These are phyloP conservation scores for Encarsia formosa DNA, from an alignment of 2,888 invertebrate species.

Conservation along the genomic window DNA sequence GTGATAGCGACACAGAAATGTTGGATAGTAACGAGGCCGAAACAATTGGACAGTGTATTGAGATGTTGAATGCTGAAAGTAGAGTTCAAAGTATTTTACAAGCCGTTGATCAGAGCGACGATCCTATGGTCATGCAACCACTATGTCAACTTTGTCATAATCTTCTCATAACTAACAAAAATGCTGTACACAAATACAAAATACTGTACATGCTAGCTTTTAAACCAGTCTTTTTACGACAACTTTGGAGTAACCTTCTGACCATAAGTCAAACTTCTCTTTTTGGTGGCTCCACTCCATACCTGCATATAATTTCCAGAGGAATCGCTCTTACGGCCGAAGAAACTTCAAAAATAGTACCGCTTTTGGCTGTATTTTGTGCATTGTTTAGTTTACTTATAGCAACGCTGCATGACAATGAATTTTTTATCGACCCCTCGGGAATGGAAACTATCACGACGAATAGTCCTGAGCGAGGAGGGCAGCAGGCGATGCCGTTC, in stretches of 20 bases:
- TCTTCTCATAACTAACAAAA: constrained; percentile 73
- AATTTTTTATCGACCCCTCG: constrained; percentile 64
- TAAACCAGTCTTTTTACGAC: constrained; percentile 71
- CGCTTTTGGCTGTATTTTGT: constrained; percentile 79
- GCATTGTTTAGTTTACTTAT: constrained; percentile 75
- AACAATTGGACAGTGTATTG: constrained; percentile 58
- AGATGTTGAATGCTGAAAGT: constrained; percentile 63
- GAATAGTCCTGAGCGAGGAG: constrained; percentile 23
- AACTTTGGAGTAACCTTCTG: constrained; percentile 63
- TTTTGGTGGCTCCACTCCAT: constrained; percentile 55
- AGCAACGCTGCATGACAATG: constrained; percentile 80
- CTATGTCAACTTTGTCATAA: constrained; percentile 80
- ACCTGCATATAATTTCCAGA: constrained; percentile 65
- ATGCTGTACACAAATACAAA: constrained; percentile 80
- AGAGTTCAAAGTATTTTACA: constrained; percentile 57
- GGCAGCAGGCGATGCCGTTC: constrained; percentile 63
- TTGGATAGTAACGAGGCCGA: constrained; percentile 55
- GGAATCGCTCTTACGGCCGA: constrained; percentile 59
- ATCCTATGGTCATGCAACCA: constrained; percentile 60
- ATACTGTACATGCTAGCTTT: constrained; percentile 76
- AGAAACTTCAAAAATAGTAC: constrained; percentile 67
- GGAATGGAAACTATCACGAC: constrained; percentile 15
- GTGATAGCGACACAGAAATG: constrained; percentile 58
- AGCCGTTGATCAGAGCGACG: constrained; percentile 54
- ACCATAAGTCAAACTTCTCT: constrained; percentile 53